Base-by-base conservation (phyloP, 2,113 vertebrate species). In the Chelonoidis abingdonii region DNA sequence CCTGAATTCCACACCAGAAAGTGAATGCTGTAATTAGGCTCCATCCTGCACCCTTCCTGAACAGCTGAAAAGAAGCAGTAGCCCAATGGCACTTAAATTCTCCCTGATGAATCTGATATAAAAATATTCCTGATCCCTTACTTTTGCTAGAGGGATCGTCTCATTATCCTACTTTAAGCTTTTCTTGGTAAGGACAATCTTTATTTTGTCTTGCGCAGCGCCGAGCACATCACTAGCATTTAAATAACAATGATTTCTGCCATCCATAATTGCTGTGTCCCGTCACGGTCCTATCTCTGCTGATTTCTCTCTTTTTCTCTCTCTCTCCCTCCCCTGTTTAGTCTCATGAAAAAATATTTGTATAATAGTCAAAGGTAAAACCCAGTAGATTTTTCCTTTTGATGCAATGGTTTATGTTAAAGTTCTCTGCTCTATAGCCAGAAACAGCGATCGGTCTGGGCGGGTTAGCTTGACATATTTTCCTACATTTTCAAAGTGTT, bases 271-370 rank as follows among this genome's bases (percentile, higher is more conserved):
- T 22, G 44, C 5, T 0, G 0, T 12, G 41, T 21, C 59, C 76
- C 69, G 2, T 11, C n/a, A 83, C 12, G 14, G 7, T 80, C 78
- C 59, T n/a, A 17, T 29, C 84, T 9, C 75, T 81, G 31, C 57
- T 80, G 76, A 29, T 27, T 49, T 72, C 44, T 89, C 3, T 90
- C 22, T 49, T 41, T 87, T 0, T 49, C 47, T 72, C 38, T 89
- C 3, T 90, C 25, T 49, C 47, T 86, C 0, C 0, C 8, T 54
- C 25, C 2, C 84, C 93, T 75, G 17, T 41, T 84, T 44, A 89
- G 52, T 52, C 80, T 12, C 81, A 83, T 92, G 81, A 87, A 12
- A 25, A 65, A 95, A 81, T 5, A 14, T n/a, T 79, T 83, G 84
- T 81, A 31, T 47, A 76, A 76, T 6, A 78, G 19, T 21, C 72